Evolutionary conservation across 1,140 invertebrate genomes (phyloP), one percentile per base, ranked within the genome.

Genomic region (Archivesica marissinica): DNA sequence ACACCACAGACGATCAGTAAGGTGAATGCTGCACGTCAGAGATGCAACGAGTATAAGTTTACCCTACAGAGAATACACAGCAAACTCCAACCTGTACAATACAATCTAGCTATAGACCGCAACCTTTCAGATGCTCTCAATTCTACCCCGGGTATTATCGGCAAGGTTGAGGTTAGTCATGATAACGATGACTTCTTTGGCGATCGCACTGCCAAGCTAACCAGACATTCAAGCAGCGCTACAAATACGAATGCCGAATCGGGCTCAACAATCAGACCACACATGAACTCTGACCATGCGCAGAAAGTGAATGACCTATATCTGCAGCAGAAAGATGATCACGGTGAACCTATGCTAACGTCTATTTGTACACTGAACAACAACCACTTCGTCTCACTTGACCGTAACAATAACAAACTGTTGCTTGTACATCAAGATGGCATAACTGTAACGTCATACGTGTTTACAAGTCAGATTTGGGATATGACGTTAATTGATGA

Each of bases 401-500:
- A 85, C 44, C 72, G 82, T 7, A 85, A 38, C 41, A 85, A 85
- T 25, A 78, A 85, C 28, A 85, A 85, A 38, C 6, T 85, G 28
- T 28, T 78, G 17, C 47, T 85, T 38, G 74, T 77, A 20, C 74
- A 68, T 30, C 72, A 77, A 52, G 72, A 85, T 39, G 74, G 82
- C 20, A 38, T 35, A 7, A 50, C 64, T 28, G 33, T 85, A 7
- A 78, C 75, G 39, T 72, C 76, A 38, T 85, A 85, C 30, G 82
- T 85, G 4, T 85, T 85, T 39, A 85, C 82, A 7, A 77, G 44
- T 33, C 74, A 78, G 25, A 78, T 85, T 25, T 85, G 82, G 82
- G 82, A 85, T 47, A 85, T 85, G 82, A 25, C 82, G 25, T 52
- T 85, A 44, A 38, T 85, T 25, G 82, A 85, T 50, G 17, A 35